A percentile compares a stretch with the other conserved stretches of the same genome.
Evolutionary conservation across 2,888 invertebrate species (phyloP).

Genomic region (Mellilla xanthometata): DNA sequence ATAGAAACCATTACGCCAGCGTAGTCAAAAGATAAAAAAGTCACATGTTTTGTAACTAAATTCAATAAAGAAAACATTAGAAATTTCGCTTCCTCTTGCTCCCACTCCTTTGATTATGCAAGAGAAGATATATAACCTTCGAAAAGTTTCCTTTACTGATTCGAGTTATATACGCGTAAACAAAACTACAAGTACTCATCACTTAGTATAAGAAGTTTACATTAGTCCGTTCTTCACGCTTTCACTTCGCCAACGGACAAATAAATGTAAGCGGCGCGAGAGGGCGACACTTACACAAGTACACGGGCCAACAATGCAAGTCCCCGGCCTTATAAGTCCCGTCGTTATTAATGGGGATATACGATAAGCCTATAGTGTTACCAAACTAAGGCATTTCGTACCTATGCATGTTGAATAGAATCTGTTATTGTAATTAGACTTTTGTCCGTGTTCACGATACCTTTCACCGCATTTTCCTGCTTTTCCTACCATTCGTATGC

Average conservation of each 20-base stretch:
- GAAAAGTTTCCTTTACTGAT: no score
- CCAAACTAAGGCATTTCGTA: slow-evolving; percentile 5
- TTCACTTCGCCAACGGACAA: slow-evolving; percentile 12
- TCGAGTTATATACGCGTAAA: no score
- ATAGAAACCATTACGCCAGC: no score
- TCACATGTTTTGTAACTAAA: no score
- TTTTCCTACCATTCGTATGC: slow-evolving; percentile 1
- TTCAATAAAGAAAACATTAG: no score
- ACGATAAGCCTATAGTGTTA: slow-evolving; percentile 9
- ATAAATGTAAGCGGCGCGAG: slow-evolving; percentile 7
- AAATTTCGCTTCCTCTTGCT: no score
- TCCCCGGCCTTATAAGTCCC: slow-evolving; percentile 15
- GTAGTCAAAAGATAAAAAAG: no score
- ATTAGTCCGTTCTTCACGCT: slow-evolving; percentile 10
- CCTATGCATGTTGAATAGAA: neutral
- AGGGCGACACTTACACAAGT: slow-evolving; percentile 15
- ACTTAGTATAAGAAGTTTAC: neutral
- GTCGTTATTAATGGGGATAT: slow-evolving; percentile 14
- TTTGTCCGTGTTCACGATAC: neutral
- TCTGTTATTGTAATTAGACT: slow-evolving; percentile 2
- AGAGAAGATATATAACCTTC: no score
- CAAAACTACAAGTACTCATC: neutral
- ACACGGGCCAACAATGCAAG: slow-evolving; percentile 13
- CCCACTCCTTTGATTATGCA: no score
- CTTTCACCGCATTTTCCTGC: neutral